These are phyloP conservation scores for Cossypha polioptera DNA, from an alignment of 2,797 vertebrate species.

Conservation along the genomic window DNA sequence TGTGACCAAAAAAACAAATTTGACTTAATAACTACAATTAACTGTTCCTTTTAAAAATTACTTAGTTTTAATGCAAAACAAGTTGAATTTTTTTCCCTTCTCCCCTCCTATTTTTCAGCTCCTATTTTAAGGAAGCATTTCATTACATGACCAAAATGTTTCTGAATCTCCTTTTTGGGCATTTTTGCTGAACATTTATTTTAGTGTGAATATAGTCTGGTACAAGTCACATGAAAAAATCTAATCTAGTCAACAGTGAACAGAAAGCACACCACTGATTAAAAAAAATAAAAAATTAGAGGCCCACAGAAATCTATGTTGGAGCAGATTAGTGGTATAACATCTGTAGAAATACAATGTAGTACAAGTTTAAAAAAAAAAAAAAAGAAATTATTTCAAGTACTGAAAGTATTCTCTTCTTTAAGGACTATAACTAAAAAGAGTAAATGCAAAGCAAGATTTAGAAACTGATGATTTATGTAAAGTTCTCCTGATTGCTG, in stretches of 20 bases:
- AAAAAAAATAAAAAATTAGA: not conserved
- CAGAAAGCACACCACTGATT: not conserved
- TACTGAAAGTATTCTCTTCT: not conserved
- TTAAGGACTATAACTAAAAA: not conserved
- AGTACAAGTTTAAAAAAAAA: not conserved
- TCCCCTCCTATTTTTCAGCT: not conserved
- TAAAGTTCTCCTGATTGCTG: not conserved
- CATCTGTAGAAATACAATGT: not conserved
- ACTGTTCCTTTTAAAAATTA: not conserved
- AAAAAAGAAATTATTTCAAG: not conserved
- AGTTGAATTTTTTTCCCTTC: not conserved
- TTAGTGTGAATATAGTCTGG: not conserved
- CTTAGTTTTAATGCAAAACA: not conserved
- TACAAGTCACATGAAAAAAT: not conserved
- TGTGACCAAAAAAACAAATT: not conserved
- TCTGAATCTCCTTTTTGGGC: not conserved
- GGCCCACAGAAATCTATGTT: not conserved
- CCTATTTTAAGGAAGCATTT: conserved; percentile 11
- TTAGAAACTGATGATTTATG: not conserved
- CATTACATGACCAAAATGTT: not conserved
- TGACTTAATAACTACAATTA: not conserved
- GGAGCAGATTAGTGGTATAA: not conserved
- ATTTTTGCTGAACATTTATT: not conserved
- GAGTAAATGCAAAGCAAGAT: not conserved
- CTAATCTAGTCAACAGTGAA: not conserved